A percentile compares a stretch with the other conserved stretches of the same genome.
Conservation (phyloP, 2,888 invertebrate species). For the Oligia fasciuncula region DNA sequence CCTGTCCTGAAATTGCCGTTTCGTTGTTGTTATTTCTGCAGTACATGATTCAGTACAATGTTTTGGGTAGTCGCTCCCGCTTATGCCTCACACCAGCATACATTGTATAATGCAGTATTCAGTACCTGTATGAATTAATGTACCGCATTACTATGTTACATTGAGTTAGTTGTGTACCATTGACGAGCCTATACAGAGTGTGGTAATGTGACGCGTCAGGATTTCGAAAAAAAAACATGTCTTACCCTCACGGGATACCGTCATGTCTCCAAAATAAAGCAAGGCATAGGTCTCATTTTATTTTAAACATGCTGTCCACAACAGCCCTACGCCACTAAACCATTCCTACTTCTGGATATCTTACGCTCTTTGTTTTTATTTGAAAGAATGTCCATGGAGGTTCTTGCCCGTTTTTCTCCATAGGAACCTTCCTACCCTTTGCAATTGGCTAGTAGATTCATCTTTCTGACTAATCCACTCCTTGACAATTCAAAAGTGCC, state of each 20-base stretch:
- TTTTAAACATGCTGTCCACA: neutral
- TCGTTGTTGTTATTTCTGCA: neutral
- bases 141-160: constrained; percentile 71
- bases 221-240: too few relatives aligned
- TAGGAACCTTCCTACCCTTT: neutral
- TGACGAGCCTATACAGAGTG: constrained; percentile 68
- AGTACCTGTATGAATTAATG: constrained; percentile 78
- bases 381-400: neutral
- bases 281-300: too few relatives aligned
- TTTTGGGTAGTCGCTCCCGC: constrained; percentile 27
- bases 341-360: neutral
- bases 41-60: neutral
- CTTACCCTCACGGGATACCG: neutral
- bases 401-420: neutral
- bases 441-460: neutral
- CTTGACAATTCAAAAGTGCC: neutral
- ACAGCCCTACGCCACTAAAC: neutral
- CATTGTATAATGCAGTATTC: constrained; percentile 76
- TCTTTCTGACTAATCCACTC: neutral
- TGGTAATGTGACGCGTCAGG: neutral
- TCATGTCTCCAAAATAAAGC: neutral
- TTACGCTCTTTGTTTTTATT: neutral
- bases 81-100: constrained; percentile 57
- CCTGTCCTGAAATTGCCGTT: neutral
- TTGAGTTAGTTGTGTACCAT: constrained; percentile 64